phyloP scores from a whole-genome alignment of 2,888 invertebrate genomes.

The Synergus gifuensis region DNA sequence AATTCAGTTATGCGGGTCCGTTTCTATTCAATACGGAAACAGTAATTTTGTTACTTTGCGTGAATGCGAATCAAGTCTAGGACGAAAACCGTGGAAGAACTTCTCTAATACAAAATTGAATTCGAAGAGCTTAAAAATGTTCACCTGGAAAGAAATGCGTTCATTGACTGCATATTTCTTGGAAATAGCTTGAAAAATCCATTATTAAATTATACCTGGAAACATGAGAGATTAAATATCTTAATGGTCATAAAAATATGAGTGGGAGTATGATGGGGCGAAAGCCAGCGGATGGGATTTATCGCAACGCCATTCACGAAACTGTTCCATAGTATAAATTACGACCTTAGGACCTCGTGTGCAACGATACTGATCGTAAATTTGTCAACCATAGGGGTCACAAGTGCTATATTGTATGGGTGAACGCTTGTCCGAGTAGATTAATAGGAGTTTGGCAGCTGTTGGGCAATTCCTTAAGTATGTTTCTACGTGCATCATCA shows the following conservation, averaged over 20 bases:
- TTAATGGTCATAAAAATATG: background rate
- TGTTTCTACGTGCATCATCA: background rate
- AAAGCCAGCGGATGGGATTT: slow-evolving; percentile 14
- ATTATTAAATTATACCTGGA: background rate
- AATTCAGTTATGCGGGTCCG: slow-evolving; percentile 19
- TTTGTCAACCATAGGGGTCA: slow-evolving; percentile 40
- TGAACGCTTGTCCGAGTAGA: slow-evolving; percentile 27
- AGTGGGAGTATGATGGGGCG: background rate
- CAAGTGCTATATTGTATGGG: slow-evolving; percentile 32
- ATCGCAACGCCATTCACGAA: slow-evolving; percentile 30
- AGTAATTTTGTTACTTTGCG: slow-evolving; percentile 29
- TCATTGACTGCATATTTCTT: background rate
- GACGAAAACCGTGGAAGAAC: background rate
- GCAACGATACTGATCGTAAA: slow-evolving; percentile 38
- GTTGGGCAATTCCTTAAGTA: slow-evolving; percentile 19
- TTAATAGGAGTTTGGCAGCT: slow-evolving; percentile 41
- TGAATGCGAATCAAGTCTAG: slow-evolving; percentile 2
- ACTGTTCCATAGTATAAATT: slow-evolving; percentile 35
- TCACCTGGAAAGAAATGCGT: background rate
- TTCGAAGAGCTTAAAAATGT: background rate
- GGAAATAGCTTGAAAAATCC: too few species aligned
- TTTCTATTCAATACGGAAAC: slow-evolving; percentile 11
- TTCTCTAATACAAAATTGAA: background rate
- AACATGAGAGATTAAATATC: background rate
- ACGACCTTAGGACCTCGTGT: slow-evolving; percentile 39